These are phyloP conservation scores for Heliothis peltigera DNA, from an alignment of 2,888 invertebrate species.

Conservation along the genomic window DNA sequence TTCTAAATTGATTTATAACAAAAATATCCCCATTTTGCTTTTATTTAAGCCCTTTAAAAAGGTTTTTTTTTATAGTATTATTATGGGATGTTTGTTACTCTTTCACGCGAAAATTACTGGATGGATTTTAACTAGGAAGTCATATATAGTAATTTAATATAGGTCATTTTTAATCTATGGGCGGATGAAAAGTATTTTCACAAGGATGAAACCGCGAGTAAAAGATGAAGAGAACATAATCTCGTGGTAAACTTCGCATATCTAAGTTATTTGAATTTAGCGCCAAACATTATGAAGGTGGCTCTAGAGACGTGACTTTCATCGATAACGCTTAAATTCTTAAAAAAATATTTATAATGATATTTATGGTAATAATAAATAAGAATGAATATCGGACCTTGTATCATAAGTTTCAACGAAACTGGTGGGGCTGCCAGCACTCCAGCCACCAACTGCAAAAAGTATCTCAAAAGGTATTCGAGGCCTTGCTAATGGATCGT, in stretches of 20 bases:
- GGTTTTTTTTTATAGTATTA: no score
- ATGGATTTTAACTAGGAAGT: no score
- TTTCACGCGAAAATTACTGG: no score
- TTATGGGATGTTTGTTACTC: no score
- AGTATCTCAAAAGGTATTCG: constrained; percentile 94
- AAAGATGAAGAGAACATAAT: no score
- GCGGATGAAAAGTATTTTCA: no score
- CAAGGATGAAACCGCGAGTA: no score
- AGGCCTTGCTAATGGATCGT: constrained; percentile 91
- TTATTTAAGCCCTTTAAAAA: no score
- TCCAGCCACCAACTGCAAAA: constrained; percentile 96
- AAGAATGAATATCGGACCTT: constrained; percentile 79
- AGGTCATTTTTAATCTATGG: no score
- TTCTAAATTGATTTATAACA: no score
- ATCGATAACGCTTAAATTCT: neutral
- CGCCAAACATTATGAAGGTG: neutral
- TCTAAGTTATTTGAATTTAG: neutral
- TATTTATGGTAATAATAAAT: neutral
- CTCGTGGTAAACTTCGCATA: neutral
- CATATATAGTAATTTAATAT: no score
- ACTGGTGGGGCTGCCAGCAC: constrained; percentile 95
- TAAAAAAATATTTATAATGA: neutral
- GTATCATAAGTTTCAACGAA: constrained; percentile 94
- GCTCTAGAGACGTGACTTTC: neutral
- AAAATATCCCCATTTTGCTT: no score